These are phyloP conservation scores for Neodiprion pinetum DNA, from an alignment of 1,140 invertebrate genomes.

Conservation along the genomic window DNA sequence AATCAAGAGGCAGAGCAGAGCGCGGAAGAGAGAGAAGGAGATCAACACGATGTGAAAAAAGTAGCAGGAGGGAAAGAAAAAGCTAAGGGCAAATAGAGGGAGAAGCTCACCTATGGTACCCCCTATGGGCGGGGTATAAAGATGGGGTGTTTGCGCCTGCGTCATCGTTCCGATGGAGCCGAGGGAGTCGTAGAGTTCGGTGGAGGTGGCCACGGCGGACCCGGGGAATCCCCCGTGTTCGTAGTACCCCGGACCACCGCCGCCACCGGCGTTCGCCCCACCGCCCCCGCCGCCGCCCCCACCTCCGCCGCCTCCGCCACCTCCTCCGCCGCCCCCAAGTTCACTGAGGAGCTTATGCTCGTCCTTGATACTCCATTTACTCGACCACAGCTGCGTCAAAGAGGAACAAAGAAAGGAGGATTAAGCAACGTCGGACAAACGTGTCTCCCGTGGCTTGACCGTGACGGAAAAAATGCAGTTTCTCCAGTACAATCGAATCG, in stretches of 20 bases:
- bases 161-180: constrained; percentile 76
- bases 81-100: not conserved
- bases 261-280: constrained; percentile 42
- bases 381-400: constrained; percentile 77
- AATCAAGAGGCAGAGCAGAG: constrained; percentile 10
- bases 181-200: constrained; percentile 74
- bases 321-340: constrained; percentile 64
- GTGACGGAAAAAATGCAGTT: no score
- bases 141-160: constrained; percentile 70
- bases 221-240: constrained; percentile 69
- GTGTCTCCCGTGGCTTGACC: no score
- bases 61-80: constrained; percentile 19
- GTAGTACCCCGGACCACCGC: constrained; percentile 64
- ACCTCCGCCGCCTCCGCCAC: constrained; percentile 61
- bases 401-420: not conserved
- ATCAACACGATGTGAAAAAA: constrained; percentile 28
- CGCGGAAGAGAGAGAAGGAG: constrained; percentile 22
- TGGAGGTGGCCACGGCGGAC: constrained; percentile 65
- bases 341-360: constrained; percentile 86
- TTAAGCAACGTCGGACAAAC: not conserved
- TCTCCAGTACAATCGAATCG: no score
- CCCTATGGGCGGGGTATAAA: constrained; percentile 80
- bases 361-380: constrained; percentile 88
- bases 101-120: constrained; percentile 71
- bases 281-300: constrained; percentile 41